Percentiles rank a stretch among this genome's conserved stretches.
Conservation (phyloP, 2,113 vertebrate species). For the Helogale parvula region DNA sequence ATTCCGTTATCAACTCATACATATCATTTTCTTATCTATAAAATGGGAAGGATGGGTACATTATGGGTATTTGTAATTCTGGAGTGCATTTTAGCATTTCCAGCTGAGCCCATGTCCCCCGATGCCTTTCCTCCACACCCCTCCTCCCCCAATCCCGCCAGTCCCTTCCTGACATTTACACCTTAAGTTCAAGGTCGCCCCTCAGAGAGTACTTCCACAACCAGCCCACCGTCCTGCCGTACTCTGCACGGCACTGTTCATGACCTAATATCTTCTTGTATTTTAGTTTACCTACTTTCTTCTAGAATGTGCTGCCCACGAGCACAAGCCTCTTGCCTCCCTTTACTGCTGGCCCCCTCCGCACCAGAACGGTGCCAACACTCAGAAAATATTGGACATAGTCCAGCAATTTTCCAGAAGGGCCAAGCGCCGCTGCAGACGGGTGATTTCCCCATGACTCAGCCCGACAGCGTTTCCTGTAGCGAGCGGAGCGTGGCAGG, state of each 20-base stretch:
- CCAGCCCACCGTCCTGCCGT: neutral
- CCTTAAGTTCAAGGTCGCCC: neutral
- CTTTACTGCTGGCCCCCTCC: neutral
- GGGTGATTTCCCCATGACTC: neutral
- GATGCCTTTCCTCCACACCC: neutral
- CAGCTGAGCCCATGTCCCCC: neutral
- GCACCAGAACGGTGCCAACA: neutral
- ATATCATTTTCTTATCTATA: neutral
- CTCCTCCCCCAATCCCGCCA: rapidly evolving
- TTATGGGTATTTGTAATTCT: neutral
- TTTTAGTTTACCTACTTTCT: neutral
- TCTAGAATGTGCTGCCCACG: rapidly evolving
- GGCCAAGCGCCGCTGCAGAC: rapidly evolving
- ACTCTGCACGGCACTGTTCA: rapidly evolving
- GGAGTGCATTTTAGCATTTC: neutral
- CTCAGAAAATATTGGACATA: neutral
- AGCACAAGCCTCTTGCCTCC: neutral
- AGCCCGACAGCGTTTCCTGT: rapidly evolving
- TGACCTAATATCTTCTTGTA: too few relatives aligned
- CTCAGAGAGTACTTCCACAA: neutral
- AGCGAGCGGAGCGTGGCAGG: rapidly evolving
- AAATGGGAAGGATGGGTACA: rapidly evolving
- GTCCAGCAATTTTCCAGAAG: neutral
- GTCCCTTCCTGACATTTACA: neutral
- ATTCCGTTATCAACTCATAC: too few relatives aligned